These are phyloP conservation scores for Archivesica marissinica DNA, from an alignment of 1,140 invertebrate species.

Conservation along the genomic window DNA sequence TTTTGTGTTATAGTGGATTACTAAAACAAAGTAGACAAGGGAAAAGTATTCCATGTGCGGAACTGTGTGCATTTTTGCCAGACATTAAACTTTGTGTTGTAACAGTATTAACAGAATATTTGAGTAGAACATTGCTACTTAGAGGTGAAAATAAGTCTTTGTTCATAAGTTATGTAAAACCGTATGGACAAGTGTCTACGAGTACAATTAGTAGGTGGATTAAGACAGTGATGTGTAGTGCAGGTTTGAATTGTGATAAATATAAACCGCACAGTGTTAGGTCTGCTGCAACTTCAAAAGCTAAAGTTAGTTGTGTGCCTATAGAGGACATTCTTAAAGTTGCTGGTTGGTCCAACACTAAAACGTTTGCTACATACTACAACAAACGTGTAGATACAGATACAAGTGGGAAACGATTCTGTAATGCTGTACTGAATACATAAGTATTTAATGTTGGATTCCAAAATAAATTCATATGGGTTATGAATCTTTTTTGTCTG, in stretches of 20 bases:
- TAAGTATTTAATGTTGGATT: neutral
- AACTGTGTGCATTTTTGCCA: neutral
- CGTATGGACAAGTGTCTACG: neutral
- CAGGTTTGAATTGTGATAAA: slow-evolving; percentile 13
- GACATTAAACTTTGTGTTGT: slow-evolving; percentile 32
- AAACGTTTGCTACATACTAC: slow-evolving; percentile 37
- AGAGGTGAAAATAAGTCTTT: neutral
- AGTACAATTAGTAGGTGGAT: slow-evolving; percentile 32
- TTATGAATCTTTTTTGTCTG: neutral
- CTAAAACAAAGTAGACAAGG: slow-evolving; percentile 28
- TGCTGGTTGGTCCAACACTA: slow-evolving; percentile 40
- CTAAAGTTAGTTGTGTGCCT: slow-evolving; percentile 15
- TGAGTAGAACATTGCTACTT: neutral
- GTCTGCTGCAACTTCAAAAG: slow-evolving; percentile 13
- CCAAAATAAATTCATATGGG: neutral
- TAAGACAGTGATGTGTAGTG: slow-evolving; percentile 1
- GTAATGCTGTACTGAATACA: neutral
- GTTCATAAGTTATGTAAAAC: slow-evolving; percentile 50
- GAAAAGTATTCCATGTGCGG: neutral
- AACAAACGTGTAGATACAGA: slow-evolving; percentile 25
- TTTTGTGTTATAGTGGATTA: slow-evolving; percentile 21
- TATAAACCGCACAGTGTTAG: slow-evolving; percentile 22
- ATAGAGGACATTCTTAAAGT: slow-evolving; percentile 39
- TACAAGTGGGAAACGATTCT: neutral
- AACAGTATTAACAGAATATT: slow-evolving; percentile 27